Evolutionary conservation across 2,797 vertebrate genomes (phyloP).

Genomic region (Zenarchopterus dispar): DNA sequence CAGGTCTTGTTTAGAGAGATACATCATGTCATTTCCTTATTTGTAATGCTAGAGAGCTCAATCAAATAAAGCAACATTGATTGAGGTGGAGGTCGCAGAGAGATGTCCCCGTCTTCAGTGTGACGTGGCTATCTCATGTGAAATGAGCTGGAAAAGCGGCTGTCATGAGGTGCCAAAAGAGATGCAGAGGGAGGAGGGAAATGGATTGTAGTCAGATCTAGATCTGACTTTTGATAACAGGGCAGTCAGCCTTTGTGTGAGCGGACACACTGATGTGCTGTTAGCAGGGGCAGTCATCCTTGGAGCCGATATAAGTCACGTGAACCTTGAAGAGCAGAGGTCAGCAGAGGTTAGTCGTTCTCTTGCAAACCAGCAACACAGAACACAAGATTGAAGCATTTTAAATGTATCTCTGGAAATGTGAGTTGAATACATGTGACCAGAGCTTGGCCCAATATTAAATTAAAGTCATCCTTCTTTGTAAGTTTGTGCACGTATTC

Average conservation of each 20-base stretch:
- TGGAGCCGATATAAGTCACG: slow-evolving; percentile 60
- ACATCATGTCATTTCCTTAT: slow-evolving; percentile 51
- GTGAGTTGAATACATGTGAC: slow-evolving; percentile 27
- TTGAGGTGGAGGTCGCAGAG: slow-evolving; percentile 51
- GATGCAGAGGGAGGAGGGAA: slow-evolving; percentile 44
- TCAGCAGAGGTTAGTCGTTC: slow-evolving; percentile 54
- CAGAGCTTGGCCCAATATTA: not conserved
- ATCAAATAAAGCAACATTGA: slow-evolving; percentile 67
- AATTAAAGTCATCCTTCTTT: not conserved
- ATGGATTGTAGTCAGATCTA: slow-evolving; percentile 70
- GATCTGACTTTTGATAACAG: slow-evolving; percentile 77
- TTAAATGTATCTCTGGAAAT: slow-evolving; percentile 31
- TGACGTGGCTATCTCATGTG: slow-evolving; percentile 61
- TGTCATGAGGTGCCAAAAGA: slow-evolving; percentile 66
- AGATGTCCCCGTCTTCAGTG: slow-evolving; percentile 30
- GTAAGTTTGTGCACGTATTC: not conserved
- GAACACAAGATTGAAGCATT: slow-evolving; percentile 39
- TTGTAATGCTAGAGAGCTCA: slow-evolving; percentile 53
- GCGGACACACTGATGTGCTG: slow-evolving; percentile 63
- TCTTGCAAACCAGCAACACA: slow-evolving; percentile 10
- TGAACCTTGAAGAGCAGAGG: slow-evolving; percentile 73
- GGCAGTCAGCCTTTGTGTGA: slow-evolving; percentile 59
- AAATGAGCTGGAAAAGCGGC: slow-evolving; percentile 79
- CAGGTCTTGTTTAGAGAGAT: slow-evolving; percentile 51
- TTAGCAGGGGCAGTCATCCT: slow-evolving; percentile 72